phyloP scores from a whole-genome alignment of 2,797 vertebrate species.

The Sternarchorhynchus goeldii region DNA sequence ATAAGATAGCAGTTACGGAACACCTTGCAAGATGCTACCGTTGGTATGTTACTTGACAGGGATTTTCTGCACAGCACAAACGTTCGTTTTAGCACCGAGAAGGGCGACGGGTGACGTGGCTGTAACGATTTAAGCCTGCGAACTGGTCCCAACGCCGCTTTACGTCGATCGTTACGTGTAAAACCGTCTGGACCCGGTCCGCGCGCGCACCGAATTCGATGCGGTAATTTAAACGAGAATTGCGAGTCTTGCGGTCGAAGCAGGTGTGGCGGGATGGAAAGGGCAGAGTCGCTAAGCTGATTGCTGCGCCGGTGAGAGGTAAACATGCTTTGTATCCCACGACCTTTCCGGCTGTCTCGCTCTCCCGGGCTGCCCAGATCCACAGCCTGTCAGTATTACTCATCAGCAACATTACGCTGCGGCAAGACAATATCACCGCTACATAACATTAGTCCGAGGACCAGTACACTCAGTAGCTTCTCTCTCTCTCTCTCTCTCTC shows the following conservation, averaged over 20 bases:
- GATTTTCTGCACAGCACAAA: too few species aligned
- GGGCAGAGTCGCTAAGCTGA: constrained; percentile 73
- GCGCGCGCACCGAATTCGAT: not conserved
- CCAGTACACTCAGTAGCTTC: not conserved
- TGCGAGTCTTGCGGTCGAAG: constrained; percentile 61
- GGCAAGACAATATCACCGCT: constrained; percentile 64
- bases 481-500: constrained; percentile 24
- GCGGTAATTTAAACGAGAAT: not conserved
- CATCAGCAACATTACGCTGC: constrained; percentile 69
- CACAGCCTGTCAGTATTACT: constrained; percentile 69
- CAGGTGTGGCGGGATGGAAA: constrained; percentile 68
- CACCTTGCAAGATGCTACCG: too few species aligned
- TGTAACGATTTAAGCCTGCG: too few species aligned
- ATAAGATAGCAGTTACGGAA: too few species aligned
- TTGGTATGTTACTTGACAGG: too few species aligned
- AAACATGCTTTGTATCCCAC: constrained; percentile 73
- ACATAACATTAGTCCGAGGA: constrained; percentile 34
- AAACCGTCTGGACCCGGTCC: too few species aligned
- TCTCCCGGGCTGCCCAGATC: constrained; percentile 41
- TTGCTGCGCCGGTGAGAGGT: constrained; percentile 72
- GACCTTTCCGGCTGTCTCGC: constrained; percentile 69
- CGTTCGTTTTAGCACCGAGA: too few species aligned
- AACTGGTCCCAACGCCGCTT: too few species aligned
- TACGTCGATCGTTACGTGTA: too few species aligned
- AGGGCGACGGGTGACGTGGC: too few species aligned